Conservation (phyloP, 1,140 invertebrate genomes). For the Apis cerana region DNA sequence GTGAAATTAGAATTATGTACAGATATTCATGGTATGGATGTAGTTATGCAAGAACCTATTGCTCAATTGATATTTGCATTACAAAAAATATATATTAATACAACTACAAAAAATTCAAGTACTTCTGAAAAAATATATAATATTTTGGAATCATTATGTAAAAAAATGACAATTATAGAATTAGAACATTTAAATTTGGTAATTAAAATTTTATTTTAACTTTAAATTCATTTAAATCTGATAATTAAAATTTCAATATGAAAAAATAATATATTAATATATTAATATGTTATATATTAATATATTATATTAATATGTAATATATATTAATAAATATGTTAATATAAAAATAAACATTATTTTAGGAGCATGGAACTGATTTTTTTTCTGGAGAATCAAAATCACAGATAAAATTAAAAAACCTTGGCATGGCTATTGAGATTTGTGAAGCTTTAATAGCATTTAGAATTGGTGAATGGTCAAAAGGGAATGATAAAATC, state of each 20-base stretch:
- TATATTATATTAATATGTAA: no score
- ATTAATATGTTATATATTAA: no score
- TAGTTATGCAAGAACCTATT: constrained; percentile 77
- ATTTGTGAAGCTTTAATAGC: constrained; percentile 81
- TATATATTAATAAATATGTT: no score
- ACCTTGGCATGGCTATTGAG: constrained; percentile 78
- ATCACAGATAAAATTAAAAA: constrained; percentile 78
- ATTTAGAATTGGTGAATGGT: constrained; percentile 80
- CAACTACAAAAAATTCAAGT: constrained; percentile 51
- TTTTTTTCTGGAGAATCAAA: constrained; percentile 78
- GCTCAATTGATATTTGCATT: constrained; percentile 73
- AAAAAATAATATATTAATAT: no score
- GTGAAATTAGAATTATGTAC: constrained; percentile 80
- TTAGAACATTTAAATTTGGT: constrained; percentile 78
- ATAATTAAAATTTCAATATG: constrained; percentile 65
- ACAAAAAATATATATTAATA: constrained; percentile 75
- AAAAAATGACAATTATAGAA: constrained; percentile 71
- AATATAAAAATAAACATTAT: background rate
- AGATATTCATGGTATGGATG: constrained; percentile 69
- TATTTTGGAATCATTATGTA: constrained; percentile 75
- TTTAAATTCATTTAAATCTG: constrained; percentile 67
- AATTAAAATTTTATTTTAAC: constrained; percentile 19
- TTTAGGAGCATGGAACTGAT: constrained; percentile 78
- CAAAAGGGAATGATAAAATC: constrained; percentile 58
- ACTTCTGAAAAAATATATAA: constrained; percentile 63